Percentiles rank a stretch among this genome's conserved stretches.
Evolutionary conservation across 2,888 invertebrate species (phyloP).

Genomic region (Adelognathus sp.): DNA sequence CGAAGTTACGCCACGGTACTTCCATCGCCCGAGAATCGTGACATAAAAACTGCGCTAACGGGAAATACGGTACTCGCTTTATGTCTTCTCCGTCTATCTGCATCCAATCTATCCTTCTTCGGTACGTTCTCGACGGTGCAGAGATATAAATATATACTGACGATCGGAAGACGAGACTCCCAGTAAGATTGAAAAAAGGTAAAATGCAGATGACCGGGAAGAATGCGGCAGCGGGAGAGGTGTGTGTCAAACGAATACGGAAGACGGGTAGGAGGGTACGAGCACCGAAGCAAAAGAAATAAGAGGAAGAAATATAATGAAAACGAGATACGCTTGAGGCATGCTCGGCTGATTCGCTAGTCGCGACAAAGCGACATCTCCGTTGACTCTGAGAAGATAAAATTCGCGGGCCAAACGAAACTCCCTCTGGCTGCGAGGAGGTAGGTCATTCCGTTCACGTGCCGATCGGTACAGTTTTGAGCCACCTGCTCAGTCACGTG

Average conservation of each 20-base stretch:
- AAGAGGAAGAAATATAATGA: neutral
- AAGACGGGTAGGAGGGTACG: neutral
- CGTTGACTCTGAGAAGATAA: neutral
- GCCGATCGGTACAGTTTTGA: no score
- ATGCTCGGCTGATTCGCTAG: constrained; percentile 20
- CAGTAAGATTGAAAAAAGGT: neutral
- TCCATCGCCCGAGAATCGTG: neutral
- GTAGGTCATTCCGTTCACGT: no score
- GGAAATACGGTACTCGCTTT: constrained; percentile 21
- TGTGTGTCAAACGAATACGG: neutral
- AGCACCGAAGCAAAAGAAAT: neutral
- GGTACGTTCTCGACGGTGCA: neutral
- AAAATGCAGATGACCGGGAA: constrained; percentile 7
- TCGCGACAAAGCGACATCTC: neutral
- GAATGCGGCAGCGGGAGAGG: neutral
- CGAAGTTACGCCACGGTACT: neutral
- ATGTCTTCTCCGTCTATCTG: constrained; percentile 24
- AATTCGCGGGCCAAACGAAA: no score
- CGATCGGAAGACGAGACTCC: neutral
- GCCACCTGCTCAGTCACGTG: no score
- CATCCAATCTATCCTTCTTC: constrained; percentile 6
- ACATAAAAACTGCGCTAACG: constrained; percentile 1
- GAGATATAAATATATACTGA: constrained; percentile 11
- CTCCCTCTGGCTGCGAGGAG: no score
- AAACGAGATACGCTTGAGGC: constrained; percentile 32